These are phyloP conservation scores for Leptobrachium ailaonicum DNA, from an alignment of 2,113 vertebrate genomes.

Conservation along the genomic window DNA sequence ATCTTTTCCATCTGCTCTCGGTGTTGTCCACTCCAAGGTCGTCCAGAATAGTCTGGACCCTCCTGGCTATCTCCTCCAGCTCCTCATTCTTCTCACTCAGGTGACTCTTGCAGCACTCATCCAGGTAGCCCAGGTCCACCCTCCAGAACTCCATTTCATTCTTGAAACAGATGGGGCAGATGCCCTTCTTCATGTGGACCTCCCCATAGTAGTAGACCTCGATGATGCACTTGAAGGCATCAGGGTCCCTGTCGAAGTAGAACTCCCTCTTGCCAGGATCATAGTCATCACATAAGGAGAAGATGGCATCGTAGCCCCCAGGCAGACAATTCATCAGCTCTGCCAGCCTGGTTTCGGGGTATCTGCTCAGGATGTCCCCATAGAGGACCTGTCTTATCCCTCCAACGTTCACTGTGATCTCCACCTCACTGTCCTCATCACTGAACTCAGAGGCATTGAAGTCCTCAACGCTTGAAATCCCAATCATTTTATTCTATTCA, in stretches of 20 bases:
- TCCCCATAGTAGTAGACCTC: constrained; percentile 93
- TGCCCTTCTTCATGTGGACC: constrained; percentile 93
- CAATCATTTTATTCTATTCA: constrained; percentile 63
- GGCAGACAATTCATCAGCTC: constrained; percentile 82
- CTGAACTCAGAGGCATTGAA: constrained; percentile 63
- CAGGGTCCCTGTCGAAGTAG: constrained; percentile 96
- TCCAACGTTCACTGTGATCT: constrained; percentile 91
- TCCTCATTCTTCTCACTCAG: constrained; percentile 91
- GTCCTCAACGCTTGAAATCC: constrained; percentile 71
- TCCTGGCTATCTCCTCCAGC: constrained; percentile 87
- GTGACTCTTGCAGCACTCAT: constrained; percentile 91
- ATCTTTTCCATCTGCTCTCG: constrained; percentile 75
- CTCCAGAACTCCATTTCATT: constrained; percentile 99
- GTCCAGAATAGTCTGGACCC: constrained; percentile 89
- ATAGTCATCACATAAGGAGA: constrained; percentile 94
- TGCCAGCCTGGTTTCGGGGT: constrained; percentile 89
- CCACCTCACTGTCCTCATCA: constrained; percentile 73
- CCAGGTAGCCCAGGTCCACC: constrained; percentile 87
- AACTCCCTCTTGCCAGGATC: constrained; percentile 88
- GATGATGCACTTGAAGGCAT: constrained; percentile 92
- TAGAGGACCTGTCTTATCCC: constrained; percentile 86
- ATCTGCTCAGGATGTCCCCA: constrained; percentile 81
- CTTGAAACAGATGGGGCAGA: constrained; percentile 95
- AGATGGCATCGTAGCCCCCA: constrained; percentile 78
- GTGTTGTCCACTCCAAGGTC: constrained; percentile 80